Evolutionary conservation across 2,888 invertebrate genomes (phyloP), one percentile per base, ranked within the genome.

Genomic region (Leptopterna dolabrata): DNA sequence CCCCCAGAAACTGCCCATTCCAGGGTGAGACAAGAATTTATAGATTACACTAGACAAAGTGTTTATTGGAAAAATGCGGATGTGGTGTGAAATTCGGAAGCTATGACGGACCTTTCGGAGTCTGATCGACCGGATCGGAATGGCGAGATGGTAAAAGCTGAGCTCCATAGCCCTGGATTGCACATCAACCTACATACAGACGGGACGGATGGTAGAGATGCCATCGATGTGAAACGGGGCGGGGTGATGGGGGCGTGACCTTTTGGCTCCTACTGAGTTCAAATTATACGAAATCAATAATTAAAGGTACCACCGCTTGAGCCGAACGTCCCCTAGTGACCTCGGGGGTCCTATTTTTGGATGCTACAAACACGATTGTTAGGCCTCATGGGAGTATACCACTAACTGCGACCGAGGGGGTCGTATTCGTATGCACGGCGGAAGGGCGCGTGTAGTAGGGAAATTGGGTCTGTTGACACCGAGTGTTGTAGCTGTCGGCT

Each of bases 271-370:
- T 63, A 76, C 76, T 27, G 45, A 9, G 78, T 45, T 24, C 19
- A 78, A 78, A 78, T 78, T 78, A 78, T 78, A 45, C 78, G 78
- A 45, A 76, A 78, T 78, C 78, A 78, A 78, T 78, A 78, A 24
- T 78, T 78, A 45, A 71, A 30, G 27, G 78, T 78, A 45, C 76
- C n/a, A 41, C 63, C 11, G 63, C 63, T 63, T 63, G 24, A 63
- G n/a, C 51, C 51, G 51, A n/a, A 51, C 51, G 51, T 51, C 24
- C 63, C 24, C 63, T 13, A 63, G 63, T 63, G 63, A 63, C 63
- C 63, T 24, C 7, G 63, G 6, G 24, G 63, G 63, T 63, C 63
- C 27, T 63, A 63, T 63, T 63, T 63, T 63, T 63, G 63, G 63
- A 63, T n/a, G 51, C 24, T 63, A 27, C 63, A 51, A 51, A 51